Base-by-base conservation (phyloP, 2,888 invertebrate species). In the Lissonota sp. region DNA sequence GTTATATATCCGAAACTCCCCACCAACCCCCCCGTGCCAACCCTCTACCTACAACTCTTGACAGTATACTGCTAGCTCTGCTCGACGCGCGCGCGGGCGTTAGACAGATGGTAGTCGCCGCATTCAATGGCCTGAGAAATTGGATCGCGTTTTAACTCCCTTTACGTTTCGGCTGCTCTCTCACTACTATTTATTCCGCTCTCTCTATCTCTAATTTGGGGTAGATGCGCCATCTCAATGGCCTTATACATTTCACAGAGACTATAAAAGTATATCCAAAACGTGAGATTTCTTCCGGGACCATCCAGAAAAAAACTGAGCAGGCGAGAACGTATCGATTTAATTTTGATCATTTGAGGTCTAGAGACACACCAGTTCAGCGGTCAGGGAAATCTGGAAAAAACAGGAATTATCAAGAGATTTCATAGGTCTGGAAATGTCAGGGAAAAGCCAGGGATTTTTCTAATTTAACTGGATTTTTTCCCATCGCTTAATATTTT, bases 81-180 rank as follows among this genome's bases (percentile, higher is more conserved):
- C 67, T 60, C 66, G 16, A 63, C 55, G 86, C 86, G 86, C 86
- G 87, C 87, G 85, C 86, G 87, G 84, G 88, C 90, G 90, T 90
- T 90, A 91, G 92, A 92, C 92, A 92, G 92, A 92, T 92, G 92
- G 92, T 89, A 92, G 90, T 91, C 91, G 91, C 90, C 92, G 91
- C 91, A 91, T 88, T 92, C 92, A 92, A 92, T 92, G 92, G 92
- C 90, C 92, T 92, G 92, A 92, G 91, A 92, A 92, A 92, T 92
- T 92, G 92, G 92, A 92, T 92, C 90, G 91, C 92, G 89, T 92
- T 92, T 92, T 91, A 91, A 92, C 91, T 92, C 92, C 91, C 91
- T 91, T 75, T 90, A 90, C 90, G 89, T 90, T 91, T 90, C 88
- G 86, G 86, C 87, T 87, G 85, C 85, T 84, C 86, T 66, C 42